Base-by-base conservation (phyloP, 2,888 invertebrate species). In the Folsomia manolachei region DNA sequence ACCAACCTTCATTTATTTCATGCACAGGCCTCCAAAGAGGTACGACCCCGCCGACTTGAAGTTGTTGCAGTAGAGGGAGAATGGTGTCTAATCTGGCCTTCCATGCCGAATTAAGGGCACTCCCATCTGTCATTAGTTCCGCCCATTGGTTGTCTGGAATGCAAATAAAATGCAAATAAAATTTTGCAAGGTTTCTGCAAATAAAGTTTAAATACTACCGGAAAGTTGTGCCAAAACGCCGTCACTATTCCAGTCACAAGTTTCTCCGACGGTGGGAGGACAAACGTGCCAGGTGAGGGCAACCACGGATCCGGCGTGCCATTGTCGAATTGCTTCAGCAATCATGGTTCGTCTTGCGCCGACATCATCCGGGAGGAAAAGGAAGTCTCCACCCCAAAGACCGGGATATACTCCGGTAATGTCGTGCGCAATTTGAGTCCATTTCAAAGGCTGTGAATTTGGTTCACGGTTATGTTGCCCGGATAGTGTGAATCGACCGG, bases 381-480 rank as follows among this genome's bases (percentile, higher is more conserved):
- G 64, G 65, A 78, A 78, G 27, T 78, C 76, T 2, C 76, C 78
- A 18, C 78, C 76, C 76, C 76, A 78, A 18, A 78, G 71, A 14
- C 74, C 78, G 2, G 78, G 78, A 24, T 25, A 70, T 21, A 68
- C 52, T 1, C 78, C 78, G 2, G 78, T 78, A 26, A 78, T 78
- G 26, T 76, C 75, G 21, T 53, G 68, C 11, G 68, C 76, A 0
- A 72, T 65, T 2, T 70, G 65, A 1, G 72, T 72, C 78, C 78
- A 78, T 68, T 72, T 71, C 18, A 70, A 53, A 0, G 78, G 78
- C 51, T 78, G 76, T 0, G 75, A 73, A 60, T 76, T 78, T 39
- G 78, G 78, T 71, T 78, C 76, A 1, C 76, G 73, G 61, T 78
- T 78, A 27, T 76, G 75, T 27, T 78, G 78, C 1, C 78, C 78